Evolutionary conservation across 2,797 vertebrate species (phyloP).

Genomic region (Gadopsis bispinosus): DNA sequence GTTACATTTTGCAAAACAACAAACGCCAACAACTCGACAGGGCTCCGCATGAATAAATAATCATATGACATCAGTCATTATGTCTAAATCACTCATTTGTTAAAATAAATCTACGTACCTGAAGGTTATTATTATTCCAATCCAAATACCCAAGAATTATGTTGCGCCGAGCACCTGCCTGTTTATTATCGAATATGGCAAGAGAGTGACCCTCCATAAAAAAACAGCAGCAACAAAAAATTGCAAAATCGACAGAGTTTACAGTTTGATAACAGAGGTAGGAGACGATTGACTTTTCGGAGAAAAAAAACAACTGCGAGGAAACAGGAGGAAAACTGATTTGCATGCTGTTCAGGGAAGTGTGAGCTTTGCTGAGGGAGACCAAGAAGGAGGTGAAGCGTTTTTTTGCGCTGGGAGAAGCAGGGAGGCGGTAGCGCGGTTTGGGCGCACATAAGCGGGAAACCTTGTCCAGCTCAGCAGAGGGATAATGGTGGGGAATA

Average conservation of each 20-base stretch:
- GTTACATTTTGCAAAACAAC: constrained; percentile 11
- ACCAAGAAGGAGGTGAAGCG: constrained; percentile 73
- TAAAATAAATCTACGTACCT: constrained; percentile 72
- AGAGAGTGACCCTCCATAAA: constrained; percentile 78
- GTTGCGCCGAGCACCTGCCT: constrained; percentile 71
- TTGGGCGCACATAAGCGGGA: constrained; percentile 86
- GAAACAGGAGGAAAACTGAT: constrained; percentile 61
- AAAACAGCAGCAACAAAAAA: constrained; percentile 40
- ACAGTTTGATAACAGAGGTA: constrained; percentile 59
- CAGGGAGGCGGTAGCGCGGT: constrained; percentile 87
- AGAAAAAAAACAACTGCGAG: constrained; percentile 51
- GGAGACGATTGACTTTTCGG: constrained; percentile 70
- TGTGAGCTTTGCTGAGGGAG: constrained; percentile 73
- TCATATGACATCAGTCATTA: neutral
- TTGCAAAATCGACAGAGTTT: constrained; percentile 46
- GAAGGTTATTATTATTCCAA: constrained; percentile 67
- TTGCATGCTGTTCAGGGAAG: constrained; percentile 76
- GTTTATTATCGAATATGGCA: constrained; percentile 74
- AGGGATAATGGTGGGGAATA: constrained; percentile 39
- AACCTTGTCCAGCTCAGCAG: constrained; percentile 71
- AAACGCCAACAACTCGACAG: neutral
- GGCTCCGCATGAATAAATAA: neutral
- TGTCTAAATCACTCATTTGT: neutral
- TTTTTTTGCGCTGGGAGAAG: constrained; percentile 60
- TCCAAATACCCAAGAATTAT: constrained; percentile 61